Evolutionary conservation across 2,888 invertebrate genomes (phyloP), one percentile per base, ranked within the genome.

Genomic region (Drosophila kuntzei): DNA sequence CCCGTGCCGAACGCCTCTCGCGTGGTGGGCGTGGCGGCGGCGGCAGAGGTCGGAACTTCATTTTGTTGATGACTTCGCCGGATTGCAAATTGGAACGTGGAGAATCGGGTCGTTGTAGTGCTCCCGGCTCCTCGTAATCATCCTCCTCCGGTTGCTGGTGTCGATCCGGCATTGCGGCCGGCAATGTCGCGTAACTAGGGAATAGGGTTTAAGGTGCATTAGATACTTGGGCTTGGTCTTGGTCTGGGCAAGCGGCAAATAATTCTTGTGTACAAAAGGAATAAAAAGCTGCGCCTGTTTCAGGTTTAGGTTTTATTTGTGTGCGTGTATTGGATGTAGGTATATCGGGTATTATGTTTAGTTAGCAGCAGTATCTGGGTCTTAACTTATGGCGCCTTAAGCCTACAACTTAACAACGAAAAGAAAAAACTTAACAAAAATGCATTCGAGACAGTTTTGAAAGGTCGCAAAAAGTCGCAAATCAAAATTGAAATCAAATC

Each of bases 11-110:
- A 20, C 92, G 94, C 27, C 94, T 93, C 20, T 94, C 94, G 71
- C 97, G 94, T 0, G 97, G 96, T 36, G 97, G 97, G 63, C 97
- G 93, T 2, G 97, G 97, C 0, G 97, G 97, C 4, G 97, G 95
- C 1, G 97, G 97, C 74, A 97, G 91, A 0, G 97, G 97, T 71
- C 97, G 94, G 79, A 95, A 95, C 92, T 96, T 96, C 95, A 97
- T 97, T 93, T 95, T 96, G 84, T 94, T 95, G 2, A 97, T 94
- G 43, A 96, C 93, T 69, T 95, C 95, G 8, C 96, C 96, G 18
- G 96, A 96, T 70, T 95, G 94, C 47, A 97, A 92, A 58, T 96
- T 92, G 85, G 95, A 94, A 80, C 94, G 94, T 50, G 94, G 93
- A 3, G 71, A 90, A 58, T 91, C 92, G 44, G 87, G 90, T 29